Conservation (phyloP, 1,140 invertebrate genomes). For the Habropoda laboriosa region DNA sequence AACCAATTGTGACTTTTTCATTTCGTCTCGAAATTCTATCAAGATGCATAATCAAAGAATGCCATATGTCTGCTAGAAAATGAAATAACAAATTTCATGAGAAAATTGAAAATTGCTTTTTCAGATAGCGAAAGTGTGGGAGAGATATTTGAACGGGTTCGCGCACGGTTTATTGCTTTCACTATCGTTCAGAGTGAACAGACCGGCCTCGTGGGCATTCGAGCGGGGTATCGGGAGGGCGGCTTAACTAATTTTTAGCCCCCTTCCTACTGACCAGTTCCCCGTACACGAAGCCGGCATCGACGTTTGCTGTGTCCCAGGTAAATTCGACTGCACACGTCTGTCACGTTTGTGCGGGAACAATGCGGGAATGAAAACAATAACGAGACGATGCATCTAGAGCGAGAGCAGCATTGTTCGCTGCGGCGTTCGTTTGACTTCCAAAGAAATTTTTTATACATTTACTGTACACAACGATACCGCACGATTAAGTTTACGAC, state of each 20-base stretch:
- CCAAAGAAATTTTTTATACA: neutral
- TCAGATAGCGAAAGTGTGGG: neutral
- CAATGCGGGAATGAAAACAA: constrained; percentile 45
- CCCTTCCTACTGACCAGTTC: constrained; percentile 17
- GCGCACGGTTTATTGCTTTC: constrained; percentile 11
- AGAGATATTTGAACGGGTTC: constrained; percentile 26
- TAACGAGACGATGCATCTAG: neutral
- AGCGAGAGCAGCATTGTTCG: neutral
- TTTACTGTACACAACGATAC: neutral
- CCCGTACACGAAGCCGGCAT: neutral
- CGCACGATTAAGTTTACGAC: neutral
- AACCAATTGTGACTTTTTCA: too few relatives aligned
- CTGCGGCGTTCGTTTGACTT: neutral
- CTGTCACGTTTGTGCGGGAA: constrained; percentile 23
- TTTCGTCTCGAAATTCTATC: neutral
- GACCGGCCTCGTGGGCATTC: constrained; percentile 17
- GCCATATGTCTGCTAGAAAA: too few relatives aligned
- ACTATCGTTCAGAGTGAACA: constrained; percentile 28
- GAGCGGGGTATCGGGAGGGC: constrained; percentile 10
- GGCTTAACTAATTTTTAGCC: constrained; percentile 59
- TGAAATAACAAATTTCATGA: too few relatives aligned
- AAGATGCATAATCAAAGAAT: too few relatives aligned
- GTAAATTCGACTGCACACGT: constrained; percentile 44
- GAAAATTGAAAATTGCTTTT: neutral
- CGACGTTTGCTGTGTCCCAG: constrained; percentile 15